Base-by-base conservation (phyloP, 2,888 invertebrate species). In the Taenaris catops region DNA sequence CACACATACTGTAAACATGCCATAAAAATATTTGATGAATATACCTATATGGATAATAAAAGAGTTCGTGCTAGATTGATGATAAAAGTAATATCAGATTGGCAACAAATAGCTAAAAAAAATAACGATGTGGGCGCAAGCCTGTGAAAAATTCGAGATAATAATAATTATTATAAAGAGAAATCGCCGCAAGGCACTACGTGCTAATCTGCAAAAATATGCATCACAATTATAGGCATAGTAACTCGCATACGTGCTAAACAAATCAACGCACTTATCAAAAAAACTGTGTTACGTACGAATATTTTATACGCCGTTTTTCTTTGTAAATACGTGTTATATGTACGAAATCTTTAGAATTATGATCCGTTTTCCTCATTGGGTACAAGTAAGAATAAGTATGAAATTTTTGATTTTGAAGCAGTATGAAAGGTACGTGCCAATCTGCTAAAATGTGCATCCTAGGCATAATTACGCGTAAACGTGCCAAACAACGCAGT, bases 391-490 rank as follows among this genome's bases (percentile, higher is more conserved):
- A n/a, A n/a, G n/a, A n/a, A n/a, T n/a, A n/a, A n/a, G n/a, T n/a
- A n/a, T n/a, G n/a, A n/a, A 24, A 9, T 11, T n/a, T 3, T 6
- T 14, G 8, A 7, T 16, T 28, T 25, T 8, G 9, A 24, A 11
- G 10, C 21, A 14, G 19, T 11, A 1, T 20, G 7, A 5, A n/a
- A 9, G 4, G 17, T 21, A 41, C 39, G 43, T 43, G 33, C 32
- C 17, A 39, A 36, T 36, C 43, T 34, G 29, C 33, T 16, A 19
- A 35, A 43, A 28, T 19, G 21, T 33, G 24, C 28, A 38, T 36
- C 25, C n/a, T 25, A 36, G 32, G 27, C 34, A 21, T 25, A 29
- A 32, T 23, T 25, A 42, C 21, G 23, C 25, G 25, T 16, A 43
- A 32, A 39, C 39, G 42, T 43, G 39, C 23, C 25, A 23, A 25